These are phyloP conservation scores for Cyanistes caeruleus DNA, from an alignment of 2,113 vertebrate species.

Conservation along the genomic window DNA sequence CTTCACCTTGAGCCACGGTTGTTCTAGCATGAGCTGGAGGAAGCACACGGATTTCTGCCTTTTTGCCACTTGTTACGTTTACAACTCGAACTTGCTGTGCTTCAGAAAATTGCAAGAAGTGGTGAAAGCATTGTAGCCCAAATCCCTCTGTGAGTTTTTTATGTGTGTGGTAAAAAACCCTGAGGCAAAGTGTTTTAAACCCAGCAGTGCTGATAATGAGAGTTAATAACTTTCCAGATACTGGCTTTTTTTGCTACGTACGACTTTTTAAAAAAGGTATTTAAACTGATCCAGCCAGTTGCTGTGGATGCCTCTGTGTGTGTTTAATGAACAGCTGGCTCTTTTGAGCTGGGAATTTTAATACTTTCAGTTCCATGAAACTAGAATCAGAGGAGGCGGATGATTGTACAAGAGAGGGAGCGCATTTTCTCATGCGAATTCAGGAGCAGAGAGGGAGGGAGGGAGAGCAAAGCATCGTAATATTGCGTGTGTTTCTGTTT, in stretches of 20 bases:
- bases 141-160: not conserved
- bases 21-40: not conserved
- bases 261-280: not conserved
- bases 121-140: not conserved
- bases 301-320: not conserved
- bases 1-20: not conserved
- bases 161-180: not conserved
- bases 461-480: constrained; percentile 19
- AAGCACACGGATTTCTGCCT: not conserved
- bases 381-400: not conserved
- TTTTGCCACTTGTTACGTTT: not conserved
- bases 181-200: not conserved
- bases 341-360: constrained; percentile 29
- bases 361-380: constrained; percentile 41
- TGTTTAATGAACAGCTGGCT: constrained; percentile 49
- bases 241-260: not conserved
- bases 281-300: constrained; percentile 4
- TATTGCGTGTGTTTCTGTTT: constrained; percentile 65
- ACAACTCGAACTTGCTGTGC: not conserved
- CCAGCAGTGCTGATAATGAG: not conserved
- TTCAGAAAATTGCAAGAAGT: constrained; percentile 17
- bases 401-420: constrained; percentile 49
- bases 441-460: constrained; percentile 22
- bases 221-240: constrained; percentile 9
- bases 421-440: constrained; percentile 28